Conservation (phyloP, 2,113 vertebrate species). For the Boleophthalmus pectinirostris region DNA sequence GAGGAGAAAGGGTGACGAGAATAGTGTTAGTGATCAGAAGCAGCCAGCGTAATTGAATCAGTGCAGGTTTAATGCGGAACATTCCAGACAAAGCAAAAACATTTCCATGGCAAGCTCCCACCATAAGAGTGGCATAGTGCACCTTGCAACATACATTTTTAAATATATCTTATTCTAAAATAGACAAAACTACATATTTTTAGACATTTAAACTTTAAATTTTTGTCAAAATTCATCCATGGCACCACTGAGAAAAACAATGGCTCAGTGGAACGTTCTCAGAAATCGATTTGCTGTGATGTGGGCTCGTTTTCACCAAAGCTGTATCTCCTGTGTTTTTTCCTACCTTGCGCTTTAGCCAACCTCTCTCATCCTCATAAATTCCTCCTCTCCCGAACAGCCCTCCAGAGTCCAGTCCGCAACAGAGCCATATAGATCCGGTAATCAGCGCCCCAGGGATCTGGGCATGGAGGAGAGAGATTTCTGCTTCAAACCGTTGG, state of each 20-base stretch:
- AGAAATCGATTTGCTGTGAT: not conserved
- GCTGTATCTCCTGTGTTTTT: not conserved
- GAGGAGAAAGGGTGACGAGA: too few relatives aligned
- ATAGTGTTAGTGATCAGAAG: too few relatives aligned
- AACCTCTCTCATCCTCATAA: not conserved
- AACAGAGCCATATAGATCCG: not conserved
- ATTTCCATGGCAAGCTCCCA: too few relatives aligned
- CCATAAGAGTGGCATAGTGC: too few relatives aligned
- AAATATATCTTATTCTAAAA: too few relatives aligned
- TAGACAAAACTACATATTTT: not conserved
- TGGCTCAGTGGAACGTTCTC: not conserved
- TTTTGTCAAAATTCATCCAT: not conserved
- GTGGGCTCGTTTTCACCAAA: not conserved
- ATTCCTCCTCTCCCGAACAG: not conserved
- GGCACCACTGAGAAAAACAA: not conserved
- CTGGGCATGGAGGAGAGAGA: not conserved
- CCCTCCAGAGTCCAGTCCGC: not conserved
- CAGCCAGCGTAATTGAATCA: too few relatives aligned
- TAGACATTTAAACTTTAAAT: not conserved
- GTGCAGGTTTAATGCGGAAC: too few relatives aligned
- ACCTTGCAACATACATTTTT: too few relatives aligned
- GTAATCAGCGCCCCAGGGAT: slow-evolving; percentile 4
- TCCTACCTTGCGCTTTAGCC: not conserved
- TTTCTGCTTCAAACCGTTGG: not conserved
- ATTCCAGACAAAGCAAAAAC: too few relatives aligned